Conservation (phyloP, 2,113 vertebrate species). For the Nesoenas mayeri region DNA sequence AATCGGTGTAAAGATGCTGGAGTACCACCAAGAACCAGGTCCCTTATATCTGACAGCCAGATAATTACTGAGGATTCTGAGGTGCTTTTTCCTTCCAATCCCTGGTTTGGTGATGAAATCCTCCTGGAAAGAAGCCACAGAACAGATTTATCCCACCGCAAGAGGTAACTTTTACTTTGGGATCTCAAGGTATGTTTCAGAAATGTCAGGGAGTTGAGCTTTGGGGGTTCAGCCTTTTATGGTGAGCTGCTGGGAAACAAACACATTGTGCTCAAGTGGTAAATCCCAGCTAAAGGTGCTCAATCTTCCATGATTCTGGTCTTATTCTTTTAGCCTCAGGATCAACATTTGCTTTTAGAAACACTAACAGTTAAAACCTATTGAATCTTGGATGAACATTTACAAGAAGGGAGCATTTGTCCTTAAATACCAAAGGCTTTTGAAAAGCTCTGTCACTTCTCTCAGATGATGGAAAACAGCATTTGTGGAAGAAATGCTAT, state of each 20-base stretch:
- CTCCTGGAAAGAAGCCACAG: not conserved
- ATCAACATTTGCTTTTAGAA: conserved; percentile 25
- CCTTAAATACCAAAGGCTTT: conserved; percentile 35
- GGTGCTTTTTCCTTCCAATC: not conserved
- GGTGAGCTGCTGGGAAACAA: not conserved
- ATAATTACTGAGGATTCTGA: not conserved
- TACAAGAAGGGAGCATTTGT: conserved; percentile 9
- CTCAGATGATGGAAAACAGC: conserved; percentile 32
- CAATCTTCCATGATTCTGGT: not conserved
- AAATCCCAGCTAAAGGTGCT: not conserved
- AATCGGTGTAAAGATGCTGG: not conserved
- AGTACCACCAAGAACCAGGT: not conserved
- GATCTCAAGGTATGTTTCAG: not conserved
- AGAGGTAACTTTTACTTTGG: not conserved
- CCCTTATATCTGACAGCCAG: not conserved
- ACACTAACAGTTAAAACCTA: not conserved
- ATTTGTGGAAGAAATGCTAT: conserved; percentile 45
- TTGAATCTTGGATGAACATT: not conserved
- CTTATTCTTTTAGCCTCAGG: not conserved
- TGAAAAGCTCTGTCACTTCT: conserved; percentile 35
- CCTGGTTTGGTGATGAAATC: not conserved
- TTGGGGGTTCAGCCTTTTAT: not conserved
- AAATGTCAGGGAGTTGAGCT: not conserved
- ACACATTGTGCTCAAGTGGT: not conserved
- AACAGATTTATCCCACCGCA: not conserved